Evolutionary conservation across 2,113 vertebrate species (phyloP).

Genomic region (Cryptomyrus ogoouensis): DNA sequence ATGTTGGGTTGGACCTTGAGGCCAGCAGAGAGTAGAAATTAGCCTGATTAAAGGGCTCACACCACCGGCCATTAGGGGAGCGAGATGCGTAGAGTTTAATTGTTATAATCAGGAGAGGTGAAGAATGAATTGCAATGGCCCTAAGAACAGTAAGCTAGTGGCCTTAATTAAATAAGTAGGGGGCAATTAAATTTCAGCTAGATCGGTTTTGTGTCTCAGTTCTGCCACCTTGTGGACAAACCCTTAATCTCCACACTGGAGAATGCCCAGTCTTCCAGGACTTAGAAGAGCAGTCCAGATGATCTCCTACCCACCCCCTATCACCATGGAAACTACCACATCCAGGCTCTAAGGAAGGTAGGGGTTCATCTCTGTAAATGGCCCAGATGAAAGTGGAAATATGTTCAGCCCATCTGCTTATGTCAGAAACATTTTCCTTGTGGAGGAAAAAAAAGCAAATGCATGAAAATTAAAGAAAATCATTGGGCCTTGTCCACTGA

Average conservation of each 20-base stretch:
- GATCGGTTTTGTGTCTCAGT: neutral
- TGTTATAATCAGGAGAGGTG: neutral
- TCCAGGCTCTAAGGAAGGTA: neutral
- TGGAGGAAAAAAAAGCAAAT: neutral
- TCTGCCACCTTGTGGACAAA: conserved; percentile 21
- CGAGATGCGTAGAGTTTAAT: neutral
- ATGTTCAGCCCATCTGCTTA: neutral
- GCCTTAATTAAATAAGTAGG: neutral
- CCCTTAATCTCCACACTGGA: neutral
- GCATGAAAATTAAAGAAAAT: neutral
- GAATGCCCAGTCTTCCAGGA: neutral
- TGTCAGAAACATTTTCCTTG: neutral
- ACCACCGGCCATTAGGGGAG: neutral
- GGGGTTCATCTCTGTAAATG: neutral
- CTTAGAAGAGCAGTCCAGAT: neutral
- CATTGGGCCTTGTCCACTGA: neutral
- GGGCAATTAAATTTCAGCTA: neutral
- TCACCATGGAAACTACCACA: conserved; percentile 2
- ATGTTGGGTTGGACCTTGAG: neutral
- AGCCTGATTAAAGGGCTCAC: neutral
- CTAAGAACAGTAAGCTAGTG: neutral
- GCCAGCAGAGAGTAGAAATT: neutral
- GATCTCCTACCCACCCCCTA: neutral
- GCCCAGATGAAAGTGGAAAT: neutral
- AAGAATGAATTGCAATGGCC: neutral